Percentiles rank a stretch among this genome's conserved stretches.
phyloP scores from a whole-genome alignment of 2,113 vertebrate species.

The Solea solea region DNA sequence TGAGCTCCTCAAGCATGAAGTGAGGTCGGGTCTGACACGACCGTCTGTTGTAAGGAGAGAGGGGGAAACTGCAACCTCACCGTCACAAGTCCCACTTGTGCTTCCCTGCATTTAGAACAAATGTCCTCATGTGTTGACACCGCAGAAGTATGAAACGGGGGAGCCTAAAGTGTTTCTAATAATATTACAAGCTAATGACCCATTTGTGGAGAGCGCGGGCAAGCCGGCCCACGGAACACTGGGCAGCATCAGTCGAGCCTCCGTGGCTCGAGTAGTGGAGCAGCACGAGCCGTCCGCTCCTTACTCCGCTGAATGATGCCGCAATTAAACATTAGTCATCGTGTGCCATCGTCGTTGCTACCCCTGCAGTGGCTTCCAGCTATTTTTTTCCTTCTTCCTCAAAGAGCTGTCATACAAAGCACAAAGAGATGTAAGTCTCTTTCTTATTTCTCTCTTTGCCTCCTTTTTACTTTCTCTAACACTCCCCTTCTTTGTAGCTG shows the following conservation, averaged over 20 bases:
- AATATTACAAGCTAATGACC: slow-evolving; percentile 75
- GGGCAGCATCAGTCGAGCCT: slow-evolving; percentile 58
- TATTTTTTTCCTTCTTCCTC: slow-evolving; percentile 34
- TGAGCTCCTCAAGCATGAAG: slow-evolving; percentile 12
- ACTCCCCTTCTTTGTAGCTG: slow-evolving; percentile 9
- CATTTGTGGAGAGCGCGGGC: slow-evolving; percentile 51
- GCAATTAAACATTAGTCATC: slow-evolving; percentile 71
- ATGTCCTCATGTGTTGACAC: slow-evolving; percentile 58
- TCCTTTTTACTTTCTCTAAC: slow-evolving; percentile 28
- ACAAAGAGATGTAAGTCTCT: slow-evolving; percentile 37
- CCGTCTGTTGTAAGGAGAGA: background rate
- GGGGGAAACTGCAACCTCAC: background rate
- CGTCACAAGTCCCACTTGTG: slow-evolving; percentile 62
- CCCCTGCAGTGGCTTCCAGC: slow-evolving; percentile 53
- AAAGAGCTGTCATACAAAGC: slow-evolving; percentile 59
- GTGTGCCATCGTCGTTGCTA: slow-evolving; percentile 56
- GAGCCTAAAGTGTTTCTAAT: slow-evolving; percentile 72
- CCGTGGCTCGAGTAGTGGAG: slow-evolving; percentile 49
- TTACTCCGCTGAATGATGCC: slow-evolving; percentile 54
- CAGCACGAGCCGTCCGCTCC: slow-evolving; percentile 39
- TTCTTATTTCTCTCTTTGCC: slow-evolving; percentile 31
- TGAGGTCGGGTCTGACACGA: slow-evolving; percentile 7
- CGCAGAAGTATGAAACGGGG: slow-evolving; percentile 58
- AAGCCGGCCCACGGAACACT: slow-evolving; percentile 46
- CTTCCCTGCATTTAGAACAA: slow-evolving; percentile 36